Conservation (phyloP, 2,113 vertebrate species). For the Grus americana region DNA sequence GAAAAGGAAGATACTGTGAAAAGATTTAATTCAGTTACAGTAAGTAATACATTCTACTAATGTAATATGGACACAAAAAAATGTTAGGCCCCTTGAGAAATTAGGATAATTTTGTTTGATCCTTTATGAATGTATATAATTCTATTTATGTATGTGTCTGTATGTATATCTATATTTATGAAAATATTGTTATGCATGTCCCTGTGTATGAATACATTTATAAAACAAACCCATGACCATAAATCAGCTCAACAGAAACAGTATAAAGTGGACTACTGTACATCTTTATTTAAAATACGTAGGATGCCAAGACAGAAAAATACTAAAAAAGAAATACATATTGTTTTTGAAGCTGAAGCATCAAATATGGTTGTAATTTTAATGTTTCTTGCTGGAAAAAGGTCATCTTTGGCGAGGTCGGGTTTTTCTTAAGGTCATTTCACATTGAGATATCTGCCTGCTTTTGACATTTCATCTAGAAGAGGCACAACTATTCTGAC, state of each 20-base stretch:
- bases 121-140: slow-evolving; percentile 33
- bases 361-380: slow-evolving; percentile 75
- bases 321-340: slow-evolving; percentile 51
- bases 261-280: slow-evolving; percentile 31
- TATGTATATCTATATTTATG: slow-evolving; percentile 49
- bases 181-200: slow-evolving; percentile 56
- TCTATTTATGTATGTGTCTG: slow-evolving; percentile 34
- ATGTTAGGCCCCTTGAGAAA: slow-evolving; percentile 60
- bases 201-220: slow-evolving; percentile 31
- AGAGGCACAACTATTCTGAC: slow-evolving; percentile 75
- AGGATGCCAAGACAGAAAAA: slow-evolving; percentile 49
- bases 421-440: slow-evolving; percentile 79
- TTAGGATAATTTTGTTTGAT: slow-evolving; percentile 54
- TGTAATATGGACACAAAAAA: slow-evolving; percentile 60
- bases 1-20: slow-evolving; percentile 55
- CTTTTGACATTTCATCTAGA: slow-evolving; percentile 75
- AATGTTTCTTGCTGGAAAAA: slow-evolving; percentile 75
- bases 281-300: slow-evolving; percentile 70
- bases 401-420: slow-evolving; percentile 74
- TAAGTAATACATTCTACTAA: slow-evolving; percentile 70
- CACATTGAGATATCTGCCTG: slow-evolving; percentile 73
- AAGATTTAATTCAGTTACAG: slow-evolving; percentile 66
- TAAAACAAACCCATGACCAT: slow-evolving; percentile 33
- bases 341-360: slow-evolving; percentile 73
- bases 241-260: slow-evolving; percentile 53